phyloP scores from a whole-genome alignment of 2,797 vertebrate species.

The Silurus aristotelis region DNA sequence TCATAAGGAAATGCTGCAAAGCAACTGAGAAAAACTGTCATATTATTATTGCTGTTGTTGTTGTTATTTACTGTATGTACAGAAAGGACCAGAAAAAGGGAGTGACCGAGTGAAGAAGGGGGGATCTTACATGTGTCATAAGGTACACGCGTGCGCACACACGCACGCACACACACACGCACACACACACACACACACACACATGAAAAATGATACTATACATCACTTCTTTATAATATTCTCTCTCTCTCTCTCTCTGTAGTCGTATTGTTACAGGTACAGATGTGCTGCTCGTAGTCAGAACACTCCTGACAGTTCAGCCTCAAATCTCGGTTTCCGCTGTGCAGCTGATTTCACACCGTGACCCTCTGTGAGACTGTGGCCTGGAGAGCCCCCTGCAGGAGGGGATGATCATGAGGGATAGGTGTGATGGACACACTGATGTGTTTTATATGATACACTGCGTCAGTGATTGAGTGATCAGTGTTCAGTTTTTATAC shows the following conservation, averaged over 20 bases:
- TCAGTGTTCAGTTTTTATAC: too few relatives aligned
- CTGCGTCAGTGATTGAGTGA: too few relatives aligned
- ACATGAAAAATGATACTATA: background rate
- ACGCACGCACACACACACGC: background rate
- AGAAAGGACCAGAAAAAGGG: slow-evolving; percentile 87
- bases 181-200: background rate
- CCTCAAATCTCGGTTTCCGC: slow-evolving; percentile 96
- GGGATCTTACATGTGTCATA: slow-evolving; percentile 99
- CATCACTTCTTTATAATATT: background rate
- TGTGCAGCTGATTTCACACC: slow-evolving; percentile 73
- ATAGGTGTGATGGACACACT: too few relatives aligned
- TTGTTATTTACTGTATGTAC: slow-evolving; percentile 30
- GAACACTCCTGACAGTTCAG: slow-evolving; percentile 92
- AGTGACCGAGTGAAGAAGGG: slow-evolving; percentile 94
- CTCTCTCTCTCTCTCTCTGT: slow-evolving; percentile 31
- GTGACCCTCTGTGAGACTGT: slow-evolving; percentile 9
- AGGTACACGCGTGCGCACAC: slow-evolving; percentile 82
- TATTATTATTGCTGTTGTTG: background rate
- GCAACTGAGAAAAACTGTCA: too few relatives aligned
- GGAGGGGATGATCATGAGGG: too few relatives aligned
- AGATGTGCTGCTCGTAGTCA: slow-evolving; percentile 95
- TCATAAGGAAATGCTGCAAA: too few relatives aligned
- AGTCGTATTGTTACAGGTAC: slow-evolving; percentile 98
- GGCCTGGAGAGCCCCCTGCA: too few relatives aligned
- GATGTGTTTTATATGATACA: too few relatives aligned